phyloP scores from a whole-genome alignment of 2,113 vertebrate species.

The Poeciliopsis prolifica region DNA sequence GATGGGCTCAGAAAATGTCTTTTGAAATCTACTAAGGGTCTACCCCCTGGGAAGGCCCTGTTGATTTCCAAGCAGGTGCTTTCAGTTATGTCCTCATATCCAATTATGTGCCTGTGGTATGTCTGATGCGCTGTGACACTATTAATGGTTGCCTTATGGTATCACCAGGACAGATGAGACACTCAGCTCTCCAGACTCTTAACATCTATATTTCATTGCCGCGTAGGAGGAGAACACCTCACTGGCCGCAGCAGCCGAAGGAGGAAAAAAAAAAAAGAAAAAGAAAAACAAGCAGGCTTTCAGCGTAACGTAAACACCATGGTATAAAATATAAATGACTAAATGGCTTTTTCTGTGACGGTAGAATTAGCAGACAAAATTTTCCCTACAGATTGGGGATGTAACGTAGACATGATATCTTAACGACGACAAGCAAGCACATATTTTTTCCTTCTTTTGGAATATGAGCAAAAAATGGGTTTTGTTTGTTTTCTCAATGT shows the following conservation, averaged over 20 bases:
- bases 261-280: not conserved
- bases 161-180: conserved; percentile 81
- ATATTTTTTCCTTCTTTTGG: conserved; percentile 48
- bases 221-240: conserved; percentile 66
- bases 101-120: conserved; percentile 80
- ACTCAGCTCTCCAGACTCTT: conserved; percentile 76
- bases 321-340: conserved; percentile 77
- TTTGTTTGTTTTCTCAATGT: conserved; percentile 21
- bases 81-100: conserved; percentile 78
- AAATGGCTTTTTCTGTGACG: conserved; percentile 61
- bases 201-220: conserved; percentile 85
- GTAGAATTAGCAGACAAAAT: conserved; percentile 70
- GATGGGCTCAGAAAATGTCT: conserved; percentile 47
- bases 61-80: conserved; percentile 79
- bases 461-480: conserved; percentile 23
- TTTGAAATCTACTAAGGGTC: conserved; percentile 54
- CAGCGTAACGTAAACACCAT: conserved; percentile 63
- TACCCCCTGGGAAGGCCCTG: conserved; percentile 66
- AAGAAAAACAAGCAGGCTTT: conserved; percentile 40
- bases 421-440: conserved; percentile 71
- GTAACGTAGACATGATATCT: conserved; percentile 58
- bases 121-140: conserved; percentile 82
- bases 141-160: conserved; percentile 84
- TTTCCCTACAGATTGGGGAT: conserved; percentile 59
- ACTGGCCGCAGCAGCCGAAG: conserved; percentile 34